Conservation (phyloP, 2,888 invertebrate genomes). For the Lasioglossum morio region DNA sequence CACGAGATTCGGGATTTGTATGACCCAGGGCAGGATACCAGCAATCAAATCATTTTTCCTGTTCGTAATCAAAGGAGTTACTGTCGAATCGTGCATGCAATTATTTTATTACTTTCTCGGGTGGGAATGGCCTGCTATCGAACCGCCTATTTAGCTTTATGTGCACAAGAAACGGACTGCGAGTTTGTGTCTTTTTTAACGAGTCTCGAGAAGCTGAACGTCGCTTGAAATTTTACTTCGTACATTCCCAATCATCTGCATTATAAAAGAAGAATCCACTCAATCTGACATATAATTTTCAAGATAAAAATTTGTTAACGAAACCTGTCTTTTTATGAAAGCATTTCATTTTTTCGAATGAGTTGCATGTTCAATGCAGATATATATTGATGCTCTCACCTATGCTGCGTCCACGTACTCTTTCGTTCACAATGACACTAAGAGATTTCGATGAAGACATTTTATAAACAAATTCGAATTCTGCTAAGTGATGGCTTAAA, state of each 20-base stretch:
- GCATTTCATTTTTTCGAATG: constrained; percentile 92
- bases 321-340: too few relatives aligned
- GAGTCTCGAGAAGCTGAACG: background rate
- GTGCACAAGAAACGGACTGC: background rate
- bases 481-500: background rate
- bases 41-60: background rate
- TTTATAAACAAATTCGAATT: background rate
- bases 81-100: background rate
- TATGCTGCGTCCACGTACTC: constrained; percentile 97
- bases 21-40: background rate
- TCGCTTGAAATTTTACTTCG: background rate
- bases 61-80: background rate
- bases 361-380: constrained; percentile 98
- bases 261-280: background rate
- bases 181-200: background rate
- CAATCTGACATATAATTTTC: background rate
- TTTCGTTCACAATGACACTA: constrained; percentile 99
- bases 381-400: constrained; percentile 98
- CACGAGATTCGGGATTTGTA: background rate
- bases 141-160: background rate
- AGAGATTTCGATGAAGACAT: constrained; percentile 89
- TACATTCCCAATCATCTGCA: background rate
- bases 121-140: background rate
- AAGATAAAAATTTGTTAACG: background rate
- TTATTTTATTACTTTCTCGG: background rate